Evolutionary conservation across 2,888 invertebrate species (phyloP).

Genomic region (Dromius quadrimaculatus): DNA sequence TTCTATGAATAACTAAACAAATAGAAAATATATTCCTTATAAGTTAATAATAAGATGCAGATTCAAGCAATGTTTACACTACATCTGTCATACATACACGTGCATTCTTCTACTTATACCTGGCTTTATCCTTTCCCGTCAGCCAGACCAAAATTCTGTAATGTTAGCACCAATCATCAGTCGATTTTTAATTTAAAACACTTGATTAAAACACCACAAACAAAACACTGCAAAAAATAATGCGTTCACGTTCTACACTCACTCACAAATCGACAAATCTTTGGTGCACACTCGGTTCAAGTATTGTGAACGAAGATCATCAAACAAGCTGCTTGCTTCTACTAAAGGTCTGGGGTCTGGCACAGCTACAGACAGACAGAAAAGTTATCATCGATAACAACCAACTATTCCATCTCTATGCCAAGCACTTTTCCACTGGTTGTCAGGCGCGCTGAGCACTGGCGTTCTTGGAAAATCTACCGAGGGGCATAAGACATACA

Average conservation of each 20-base stretch:
- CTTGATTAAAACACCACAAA: slow-evolving; percentile 20
- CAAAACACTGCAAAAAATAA: slow-evolving; percentile 32
- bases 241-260: slow-evolving; percentile 14
- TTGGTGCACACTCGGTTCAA: slow-evolving; percentile 28
- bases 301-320: slow-evolving; percentile 23
- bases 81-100: slow-evolving; percentile 39
- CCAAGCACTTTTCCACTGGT: slow-evolving; percentile 39
- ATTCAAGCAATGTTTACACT: slow-evolving; percentile 37
- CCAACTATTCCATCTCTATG: slow-evolving; percentile 8
- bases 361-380: slow-evolving; percentile 36
- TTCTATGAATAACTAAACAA: slow-evolving; percentile 1
- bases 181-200: slow-evolving; percentile 33
- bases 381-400: slow-evolving; percentile 27
- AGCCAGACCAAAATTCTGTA: slow-evolving; percentile 29
- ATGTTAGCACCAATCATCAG: slow-evolving; percentile 42
- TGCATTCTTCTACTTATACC: slow-evolving; percentile 34
- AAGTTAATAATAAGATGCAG: slow-evolving; percentile 1
- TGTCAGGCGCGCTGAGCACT: slow-evolving; percentile 10
- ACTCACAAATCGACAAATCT: slow-evolving; percentile 32
- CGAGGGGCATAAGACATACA: no score
- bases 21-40: slow-evolving; percentile 7
- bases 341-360: slow-evolving; percentile 43
- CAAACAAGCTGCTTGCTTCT: slow-evolving; percentile 38
- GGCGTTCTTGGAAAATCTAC: neutral
- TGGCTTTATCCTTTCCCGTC: slow-evolving; percentile 31